Evolutionary conservation across 23 tunicate species (phyloP).

Genomic region (Ciona savignyi): DNA sequence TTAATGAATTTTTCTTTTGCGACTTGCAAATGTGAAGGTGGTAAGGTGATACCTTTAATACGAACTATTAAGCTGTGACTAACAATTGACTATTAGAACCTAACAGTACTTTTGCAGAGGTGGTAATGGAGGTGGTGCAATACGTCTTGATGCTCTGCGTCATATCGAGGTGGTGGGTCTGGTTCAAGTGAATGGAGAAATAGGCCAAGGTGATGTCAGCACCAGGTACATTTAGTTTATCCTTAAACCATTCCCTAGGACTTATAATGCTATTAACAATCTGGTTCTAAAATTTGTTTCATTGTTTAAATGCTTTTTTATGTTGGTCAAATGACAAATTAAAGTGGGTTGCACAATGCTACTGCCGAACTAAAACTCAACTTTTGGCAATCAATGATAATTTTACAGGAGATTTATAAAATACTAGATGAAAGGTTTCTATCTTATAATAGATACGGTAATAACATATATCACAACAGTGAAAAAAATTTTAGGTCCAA

Average conservation of each 20-base stretch:
- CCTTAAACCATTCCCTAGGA: too few relatives aligned
- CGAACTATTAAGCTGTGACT: too few relatives aligned
- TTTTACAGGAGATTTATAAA: too few relatives aligned
- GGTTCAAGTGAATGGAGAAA: slow-evolving; percentile 30
- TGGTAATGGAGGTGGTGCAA: slow-evolving; percentile 53
- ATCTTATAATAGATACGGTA: too few relatives aligned
- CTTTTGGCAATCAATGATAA: too few relatives aligned
- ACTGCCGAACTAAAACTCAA: too few relatives aligned
- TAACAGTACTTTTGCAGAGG: slow-evolving; percentile 30
- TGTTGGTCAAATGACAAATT: background rate
- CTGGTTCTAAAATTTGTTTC: background rate
- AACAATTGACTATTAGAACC: too few relatives aligned
- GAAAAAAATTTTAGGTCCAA: background rate
- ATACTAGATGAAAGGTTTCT: too few relatives aligned
- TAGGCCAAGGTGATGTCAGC: slow-evolving; percentile 40
- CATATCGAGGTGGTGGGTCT: slow-evolving; percentile 26
- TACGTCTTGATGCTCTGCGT: slow-evolving; percentile 27
- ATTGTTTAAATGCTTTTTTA: background rate
- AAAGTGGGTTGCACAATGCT: too few relatives aligned
- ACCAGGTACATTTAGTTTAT: slow-evolving; percentile 20
- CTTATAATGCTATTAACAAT: background rate
- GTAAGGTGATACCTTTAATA: too few relatives aligned
- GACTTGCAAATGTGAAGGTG: too few relatives aligned
- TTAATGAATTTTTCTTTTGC: too few relatives aligned
- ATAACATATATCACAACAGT: background rate